Evolutionary conservation across 2,113 vertebrate genomes (phyloP).

Genomic region (Osmerus eperlanus): DNA sequence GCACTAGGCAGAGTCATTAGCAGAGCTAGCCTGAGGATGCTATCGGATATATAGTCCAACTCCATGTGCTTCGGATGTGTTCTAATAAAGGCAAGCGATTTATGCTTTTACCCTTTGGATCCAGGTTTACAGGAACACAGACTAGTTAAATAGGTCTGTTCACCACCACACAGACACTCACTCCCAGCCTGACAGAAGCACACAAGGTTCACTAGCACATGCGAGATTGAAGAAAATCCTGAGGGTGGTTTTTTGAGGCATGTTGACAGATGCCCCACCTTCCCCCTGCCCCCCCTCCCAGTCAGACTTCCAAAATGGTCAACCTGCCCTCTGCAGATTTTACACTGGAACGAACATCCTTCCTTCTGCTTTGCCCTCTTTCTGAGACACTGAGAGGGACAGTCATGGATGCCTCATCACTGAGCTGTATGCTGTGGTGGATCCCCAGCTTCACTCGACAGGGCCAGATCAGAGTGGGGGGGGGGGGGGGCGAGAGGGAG

Average conservation of each 20-base stretch:
- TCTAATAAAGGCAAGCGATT: constrained; percentile 60
- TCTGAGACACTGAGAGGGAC: too few relatives aligned
- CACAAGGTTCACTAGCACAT: neutral
- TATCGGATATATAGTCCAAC: constrained; percentile 50
- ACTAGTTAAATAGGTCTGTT: constrained; percentile 61
- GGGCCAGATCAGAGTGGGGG: too few relatives aligned
- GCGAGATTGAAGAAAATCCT: neutral
- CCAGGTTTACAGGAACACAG: constrained; percentile 60
- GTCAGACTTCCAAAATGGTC: constrained; percentile 4
- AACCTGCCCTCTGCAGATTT: too few relatives aligned
- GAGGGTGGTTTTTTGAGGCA: too few relatives aligned
- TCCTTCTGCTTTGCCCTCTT: too few relatives aligned
- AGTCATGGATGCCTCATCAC: too few relatives aligned
- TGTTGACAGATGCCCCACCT: too few relatives aligned
- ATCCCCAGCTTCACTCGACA: too few relatives aligned
- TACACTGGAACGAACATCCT: too few relatives aligned
- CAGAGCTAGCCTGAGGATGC: constrained; percentile 41
- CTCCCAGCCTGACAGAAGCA: neutral
- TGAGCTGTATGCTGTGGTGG: too few relatives aligned
- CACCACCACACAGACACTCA: constrained; percentile 24
- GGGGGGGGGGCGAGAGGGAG: too few relatives aligned
- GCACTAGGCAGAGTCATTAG: constrained; percentile 38
- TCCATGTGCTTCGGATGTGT: constrained; percentile 45
- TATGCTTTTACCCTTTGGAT: constrained; percentile 68
- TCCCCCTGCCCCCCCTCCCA: neutral